Base-by-base conservation (phyloP, 2,888 invertebrate genomes). In the Agrochola macilenta region DNA sequence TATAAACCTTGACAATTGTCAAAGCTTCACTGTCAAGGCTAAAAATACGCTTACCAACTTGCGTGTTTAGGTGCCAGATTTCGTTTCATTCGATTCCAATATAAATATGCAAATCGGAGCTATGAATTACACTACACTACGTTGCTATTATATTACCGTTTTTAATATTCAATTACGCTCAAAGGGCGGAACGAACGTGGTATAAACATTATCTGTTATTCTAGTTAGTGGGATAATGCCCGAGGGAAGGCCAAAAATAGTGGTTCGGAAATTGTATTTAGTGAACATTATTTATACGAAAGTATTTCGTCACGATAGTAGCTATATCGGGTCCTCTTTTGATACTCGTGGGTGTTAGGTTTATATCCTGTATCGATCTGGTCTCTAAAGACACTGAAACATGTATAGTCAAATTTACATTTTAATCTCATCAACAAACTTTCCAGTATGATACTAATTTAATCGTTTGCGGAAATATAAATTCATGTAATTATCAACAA, bases 401-500 rank as follows among this genome's bases (percentile, higher is more conserved):
- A 43, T 17, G 1, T 8, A 43, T n/a, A n/a, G 20, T 35, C 12
- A 52, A 46, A 60, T 60, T 46, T 30, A 8, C 8, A 57, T n/a
- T 79, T 57, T 17, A 80, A 69, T 75, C 7, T 4, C 35, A 46
- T 43, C 14, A 54, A 23, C 49, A 69, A 8, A 52, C 9, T 69
- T 77, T 66, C 60, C 68, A 71, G 58, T 52, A 43, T 58, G 43
- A 26, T 76, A 78, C 71, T 39, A 71, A 69, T 75, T 66, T 63
- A 71, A 81, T 72, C 61, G 63, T 71, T 78, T 70, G 79, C 74
- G 49, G 66, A 73, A 86, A 83, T 75, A 85, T 75, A 79, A n/a
- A 82, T 79, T 75, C 66, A 60, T 79, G 83, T 86, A 87, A 90
- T 91, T 89, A 91, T 83, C 82, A 65, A 76, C 74, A 85, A 84